These are phyloP conservation scores for Amblyopsis hoosieri DNA, from an alignment of 2,797 vertebrate species.

Conservation along the genomic window DNA sequence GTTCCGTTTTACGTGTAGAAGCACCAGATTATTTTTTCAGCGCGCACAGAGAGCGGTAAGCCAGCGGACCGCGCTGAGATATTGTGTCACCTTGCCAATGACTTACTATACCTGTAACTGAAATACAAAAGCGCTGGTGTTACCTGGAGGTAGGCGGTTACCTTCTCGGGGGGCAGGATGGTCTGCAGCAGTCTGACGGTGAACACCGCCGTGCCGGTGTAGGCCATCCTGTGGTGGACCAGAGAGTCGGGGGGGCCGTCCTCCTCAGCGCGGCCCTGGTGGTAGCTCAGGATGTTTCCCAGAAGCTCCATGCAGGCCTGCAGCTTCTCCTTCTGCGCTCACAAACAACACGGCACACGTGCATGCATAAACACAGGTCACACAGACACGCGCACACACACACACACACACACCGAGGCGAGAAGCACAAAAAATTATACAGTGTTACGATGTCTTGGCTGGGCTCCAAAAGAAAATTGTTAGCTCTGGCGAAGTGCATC, in stretches of 20 bases:
- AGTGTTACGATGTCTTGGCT: conserved; percentile 35
- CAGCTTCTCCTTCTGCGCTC: conserved; percentile 88
- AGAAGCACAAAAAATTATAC: conserved; percentile 4
- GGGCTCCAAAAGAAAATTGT: conserved; percentile 60
- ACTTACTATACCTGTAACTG: too few species aligned
- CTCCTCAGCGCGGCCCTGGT: conserved; percentile 68
- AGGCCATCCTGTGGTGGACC: conserved; percentile 87
- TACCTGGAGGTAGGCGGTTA: conserved; percentile 22
- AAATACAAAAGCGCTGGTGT: not conserved
- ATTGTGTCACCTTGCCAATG: too few species aligned
- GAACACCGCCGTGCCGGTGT: conserved; percentile 83
- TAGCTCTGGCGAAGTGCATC: conserved; percentile 67
- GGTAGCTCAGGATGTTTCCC: conserved; percentile 86
- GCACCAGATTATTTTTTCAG: too few species aligned
- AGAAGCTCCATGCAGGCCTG: conserved; percentile 81
- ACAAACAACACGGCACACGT: conserved; percentile 4
- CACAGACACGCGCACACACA: conserved; percentile 28
- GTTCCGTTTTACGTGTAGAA: too few species aligned
- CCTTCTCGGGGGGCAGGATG: conserved; percentile 92
- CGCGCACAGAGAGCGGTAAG: too few species aligned
- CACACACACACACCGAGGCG: conserved; percentile 4
- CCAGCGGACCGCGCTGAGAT: too few species aligned
- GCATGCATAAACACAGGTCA: conserved; percentile 9
- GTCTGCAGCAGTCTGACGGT: conserved; percentile 86
- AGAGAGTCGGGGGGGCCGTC: conserved; percentile 72